Conservation (phyloP, 1,140 invertebrate genomes). For the Platorchestia sp. region DNA sequence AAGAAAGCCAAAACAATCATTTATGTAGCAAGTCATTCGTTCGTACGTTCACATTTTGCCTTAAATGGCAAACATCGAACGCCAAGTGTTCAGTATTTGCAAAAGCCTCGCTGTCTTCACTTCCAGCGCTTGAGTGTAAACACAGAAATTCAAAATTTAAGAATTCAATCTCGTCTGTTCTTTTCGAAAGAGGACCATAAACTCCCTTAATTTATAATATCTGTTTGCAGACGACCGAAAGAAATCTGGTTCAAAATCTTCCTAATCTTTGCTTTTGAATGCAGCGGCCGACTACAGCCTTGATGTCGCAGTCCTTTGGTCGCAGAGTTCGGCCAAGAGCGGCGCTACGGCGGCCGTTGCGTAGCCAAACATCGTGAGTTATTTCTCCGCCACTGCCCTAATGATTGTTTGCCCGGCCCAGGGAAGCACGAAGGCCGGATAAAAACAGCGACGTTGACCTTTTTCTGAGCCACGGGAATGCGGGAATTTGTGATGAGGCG, state of each 20-base stretch:
- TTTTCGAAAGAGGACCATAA: not conserved
- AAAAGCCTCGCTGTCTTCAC: too few relatives aligned
- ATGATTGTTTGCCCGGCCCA: conserved; percentile 14
- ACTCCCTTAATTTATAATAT: not conserved
- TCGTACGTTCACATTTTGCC: too few relatives aligned
- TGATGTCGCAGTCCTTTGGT: too few relatives aligned
- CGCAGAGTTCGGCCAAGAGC: too few relatives aligned
- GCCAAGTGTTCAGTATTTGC: too few relatives aligned
- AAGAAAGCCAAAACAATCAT: too few relatives aligned
- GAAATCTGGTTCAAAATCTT: not conserved
- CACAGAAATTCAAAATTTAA: too few relatives aligned
- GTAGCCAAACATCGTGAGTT: not conserved
- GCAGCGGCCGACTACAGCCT: not conserved
- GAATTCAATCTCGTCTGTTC: not conserved
- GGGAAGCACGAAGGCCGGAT: not conserved
- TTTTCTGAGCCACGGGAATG: conserved; percentile 14
- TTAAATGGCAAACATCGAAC: too few relatives aligned
- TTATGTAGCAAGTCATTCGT: too few relatives aligned
- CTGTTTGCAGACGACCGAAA: not conserved
- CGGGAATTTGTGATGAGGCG: conserved; percentile 17
- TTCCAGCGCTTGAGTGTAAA: too few relatives aligned
- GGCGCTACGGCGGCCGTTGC: not conserved
- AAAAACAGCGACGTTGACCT: not conserved
- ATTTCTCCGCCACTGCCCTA: conserved; percentile 13
- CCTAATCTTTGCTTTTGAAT: not conserved